These are phyloP conservation scores for Leuciscus idus DNA, from an alignment of 2,113 vertebrate genomes.

Conservation along the genomic window DNA sequence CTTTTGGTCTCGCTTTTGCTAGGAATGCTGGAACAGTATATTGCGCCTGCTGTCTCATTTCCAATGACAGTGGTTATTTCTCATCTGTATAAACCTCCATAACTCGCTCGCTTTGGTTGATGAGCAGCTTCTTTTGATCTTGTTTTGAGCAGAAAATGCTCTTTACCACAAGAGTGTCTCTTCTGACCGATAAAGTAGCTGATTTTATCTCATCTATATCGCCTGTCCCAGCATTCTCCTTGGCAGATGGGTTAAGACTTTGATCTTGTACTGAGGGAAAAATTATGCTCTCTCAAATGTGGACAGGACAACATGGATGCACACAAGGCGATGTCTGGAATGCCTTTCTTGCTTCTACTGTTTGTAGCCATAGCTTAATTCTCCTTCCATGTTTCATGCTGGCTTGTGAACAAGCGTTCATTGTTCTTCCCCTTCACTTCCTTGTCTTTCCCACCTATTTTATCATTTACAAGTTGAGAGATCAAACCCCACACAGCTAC, in stretches of 20 bases:
- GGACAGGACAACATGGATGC: conserved; percentile 24
- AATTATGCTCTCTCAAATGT: background rate
- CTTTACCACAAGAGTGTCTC: conserved; percentile 1
- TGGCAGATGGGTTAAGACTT: conserved; percentile 18
- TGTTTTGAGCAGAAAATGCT: background rate
- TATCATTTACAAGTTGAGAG: conserved; percentile 42
- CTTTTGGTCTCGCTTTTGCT: conserved; percentile 1
- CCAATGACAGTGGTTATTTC: conserved; percentile 5
- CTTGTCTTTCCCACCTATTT: conserved; percentile 52
- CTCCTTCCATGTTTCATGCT: conserved; percentile 41
- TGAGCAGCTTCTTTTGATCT: conserved; percentile 25
- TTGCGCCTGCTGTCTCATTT: background rate
- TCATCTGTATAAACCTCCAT: conserved; percentile 33
- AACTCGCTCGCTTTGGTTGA: background rate
- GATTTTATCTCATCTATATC: conserved; percentile 18
- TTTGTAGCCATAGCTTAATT: conserved; percentile 43
- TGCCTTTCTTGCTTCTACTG: conserved; percentile 7
- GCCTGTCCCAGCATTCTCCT: background rate
- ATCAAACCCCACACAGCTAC: conserved; percentile 48
- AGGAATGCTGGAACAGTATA: background rate
- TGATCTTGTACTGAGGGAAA: conserved; percentile 45
- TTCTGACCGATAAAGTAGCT: conserved; percentile 11
- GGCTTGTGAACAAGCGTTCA: conserved; percentile 47
- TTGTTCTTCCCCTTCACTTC: conserved; percentile 45
- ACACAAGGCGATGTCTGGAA: background rate